Base-by-base conservation (phyloP, 2,888 invertebrate species). In the Oscheius sp. region DNA sequence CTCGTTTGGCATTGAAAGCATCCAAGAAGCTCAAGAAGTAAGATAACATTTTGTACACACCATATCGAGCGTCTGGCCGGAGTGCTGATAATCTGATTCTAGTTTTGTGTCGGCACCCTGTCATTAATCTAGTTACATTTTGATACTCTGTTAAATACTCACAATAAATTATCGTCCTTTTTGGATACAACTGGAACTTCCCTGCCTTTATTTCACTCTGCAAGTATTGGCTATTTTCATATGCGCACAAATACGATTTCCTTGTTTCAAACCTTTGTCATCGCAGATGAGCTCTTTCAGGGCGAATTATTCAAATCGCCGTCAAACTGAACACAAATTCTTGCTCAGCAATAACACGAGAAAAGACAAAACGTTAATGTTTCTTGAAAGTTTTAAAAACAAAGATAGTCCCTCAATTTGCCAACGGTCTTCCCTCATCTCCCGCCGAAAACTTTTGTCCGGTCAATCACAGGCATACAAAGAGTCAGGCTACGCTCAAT, bases 1-100 rank as follows among this genome's bases (percentile, higher is more conserved):
- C 75, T 44, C 79, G 78, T 54, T 69, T 84, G 47, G 77, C 81
- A 56, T 47, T 71, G 14, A 79, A 77, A 36, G 67, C 68, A 56
- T 67, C 72, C 59, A 79, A 79, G 51, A 75, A 75, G 62, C 54
- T 72, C 63, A 75, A 70, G 61, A 75, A 75, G 54, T 75, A 61
- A 75, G 32, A 26, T 6, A 36, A 49, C 14, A 38, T 9, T 26
- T 5, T 5, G 20, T 33, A 5, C 17, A 12, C 61, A 28, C 26
- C 38, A 33, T 20, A 26, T 64, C 64, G 64, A 64, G 64, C 64
- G 54, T 64, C 51, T 41, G 51, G 64, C 51, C 64, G 64, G 64
- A 51, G 33, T 59, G 41, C 54, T 64, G 64, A 64, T 64, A 30
- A 24, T 30, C 28, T 20, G 64, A 64, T 64, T 64, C 64, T 64